These are phyloP conservation scores for Caloenas nicobarica DNA, from an alignment of 2,113 vertebrate genomes.

Conservation along the genomic window DNA sequence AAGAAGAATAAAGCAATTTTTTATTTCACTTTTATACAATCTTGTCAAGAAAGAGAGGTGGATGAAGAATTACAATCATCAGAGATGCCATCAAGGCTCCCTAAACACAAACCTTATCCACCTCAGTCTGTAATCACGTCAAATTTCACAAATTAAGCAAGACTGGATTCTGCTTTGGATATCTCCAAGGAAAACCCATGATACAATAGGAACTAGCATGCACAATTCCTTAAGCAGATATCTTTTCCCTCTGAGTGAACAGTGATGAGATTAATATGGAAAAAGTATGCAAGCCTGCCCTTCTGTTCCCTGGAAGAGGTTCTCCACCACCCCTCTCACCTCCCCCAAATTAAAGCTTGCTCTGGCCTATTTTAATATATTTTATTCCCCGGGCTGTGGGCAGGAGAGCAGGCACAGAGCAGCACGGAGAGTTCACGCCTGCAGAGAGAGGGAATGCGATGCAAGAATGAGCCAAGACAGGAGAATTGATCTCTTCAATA, in stretches of 20 bases:
- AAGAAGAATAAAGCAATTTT: constrained; percentile 52
- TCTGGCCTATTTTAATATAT: neutral
- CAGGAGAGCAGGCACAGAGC: neutral
- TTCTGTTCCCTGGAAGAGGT: neutral
- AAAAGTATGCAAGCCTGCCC: neutral
- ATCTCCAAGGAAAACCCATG: neutral
- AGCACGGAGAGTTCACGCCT: neutral
- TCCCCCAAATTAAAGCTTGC: neutral
- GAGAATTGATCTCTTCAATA: constrained; percentile 39
- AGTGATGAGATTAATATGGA: neutral
- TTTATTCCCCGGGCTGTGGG: neutral
- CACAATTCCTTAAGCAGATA: neutral
- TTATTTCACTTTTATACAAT: constrained; percentile 35
- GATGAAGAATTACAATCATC: constrained; percentile 42
- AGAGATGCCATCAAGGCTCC: constrained; percentile 25
- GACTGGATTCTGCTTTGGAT: constrained; percentile 6
- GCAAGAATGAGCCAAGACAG: neutral
- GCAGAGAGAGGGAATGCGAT: neutral
- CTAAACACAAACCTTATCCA: constrained; percentile 37
- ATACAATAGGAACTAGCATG: neutral
- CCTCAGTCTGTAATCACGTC: constrained; percentile 29
- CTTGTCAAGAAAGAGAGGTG: constrained; percentile 5
- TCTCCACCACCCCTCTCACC: neutral
- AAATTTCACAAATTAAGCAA: constrained; percentile 51
- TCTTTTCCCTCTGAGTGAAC: neutral